Base-by-base conservation (phyloP, 2,113 vertebrate species). In the Thunnus thynnus region DNA sequence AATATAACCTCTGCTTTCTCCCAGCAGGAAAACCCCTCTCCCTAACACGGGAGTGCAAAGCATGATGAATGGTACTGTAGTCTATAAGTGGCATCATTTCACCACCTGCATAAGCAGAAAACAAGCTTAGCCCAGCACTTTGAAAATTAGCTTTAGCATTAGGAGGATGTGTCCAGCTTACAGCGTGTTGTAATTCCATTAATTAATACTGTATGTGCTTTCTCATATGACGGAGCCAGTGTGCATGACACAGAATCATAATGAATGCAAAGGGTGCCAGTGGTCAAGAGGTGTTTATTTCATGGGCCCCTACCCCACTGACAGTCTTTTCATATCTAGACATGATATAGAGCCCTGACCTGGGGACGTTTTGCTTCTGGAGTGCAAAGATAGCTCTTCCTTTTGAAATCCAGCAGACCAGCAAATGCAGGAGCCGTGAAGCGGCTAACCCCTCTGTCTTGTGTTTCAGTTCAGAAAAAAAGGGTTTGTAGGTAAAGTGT, bases 331-430 rank as follows among this genome's bases (percentile, higher is more conserved):
- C 85, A 91, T 91, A 89, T 88, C 13, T 76, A 56, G 72, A 86
- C 88, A 89, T 95, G 90, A 94, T 90, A 86, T 91, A 90, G 71
- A 82, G 86, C 32, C 73, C 72, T 86, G 79, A 89, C 90, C 90
- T 61, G 82, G 79, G 80, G 84, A 88, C 86, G 85, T 87, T 77
- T 72, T 48, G 54, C 86, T 68, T 84, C 72, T 86, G 74, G 78
- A 70, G 78, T 76, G 74, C 69, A 88, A 74, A 91, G 88, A 90
- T 84, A 86, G 80, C 87, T 83, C 82, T 86, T 87, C 78, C 88
- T 91, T 95, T 94, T 95, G 92, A 94, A 94, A 93, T 80, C 72
- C 91, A 92, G 78, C 80, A 88, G 89, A 92, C 82, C 93, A 92
- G 84, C 90, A 93, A 94, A 93, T 87, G 85, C 91, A 92, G 87